Conservation (phyloP, 2,888 invertebrate genomes). For the Hydrotaea cyrtoneurina region DNA sequence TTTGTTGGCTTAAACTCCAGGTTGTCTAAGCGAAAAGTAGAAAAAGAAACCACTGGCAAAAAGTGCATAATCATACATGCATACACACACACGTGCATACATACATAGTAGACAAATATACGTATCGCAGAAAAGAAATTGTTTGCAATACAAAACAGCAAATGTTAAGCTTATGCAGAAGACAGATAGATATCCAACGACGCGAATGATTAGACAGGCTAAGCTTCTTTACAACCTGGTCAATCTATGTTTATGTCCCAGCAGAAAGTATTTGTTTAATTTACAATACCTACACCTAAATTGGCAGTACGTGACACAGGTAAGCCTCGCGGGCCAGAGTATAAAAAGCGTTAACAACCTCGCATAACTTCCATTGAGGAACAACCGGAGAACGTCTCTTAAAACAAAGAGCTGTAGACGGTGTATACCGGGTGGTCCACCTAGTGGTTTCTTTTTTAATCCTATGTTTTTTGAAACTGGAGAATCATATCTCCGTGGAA, state of each 20-base stretch:
- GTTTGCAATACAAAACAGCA: not conserved
- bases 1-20: not conserved
- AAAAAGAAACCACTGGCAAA: no score
- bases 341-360: no score
- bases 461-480: no score
- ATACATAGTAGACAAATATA: not conserved
- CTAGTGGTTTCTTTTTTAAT: no score
- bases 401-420: no score
- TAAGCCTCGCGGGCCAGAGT: not conserved
- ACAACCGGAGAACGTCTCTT: no score
- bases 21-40: not conserved
- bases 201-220: not conserved
- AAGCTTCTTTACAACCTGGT: not conserved
- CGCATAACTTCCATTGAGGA: no score
- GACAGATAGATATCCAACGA: conserved; percentile 17
- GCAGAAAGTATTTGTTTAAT: not conserved
- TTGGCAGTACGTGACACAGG: conserved; percentile 11
- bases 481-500: no score
- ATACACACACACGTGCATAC: not conserved
- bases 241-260: not conserved
- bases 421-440: no score
- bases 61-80: conserved; percentile 26
- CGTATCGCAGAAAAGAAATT: not conserved
- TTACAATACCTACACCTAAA: not conserved
- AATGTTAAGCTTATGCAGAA: conserved; percentile 15